These are phyloP conservation scores for Oryzias sinensis DNA, from an alignment of 2,797 vertebrate genomes.

Conservation along the genomic window DNA sequence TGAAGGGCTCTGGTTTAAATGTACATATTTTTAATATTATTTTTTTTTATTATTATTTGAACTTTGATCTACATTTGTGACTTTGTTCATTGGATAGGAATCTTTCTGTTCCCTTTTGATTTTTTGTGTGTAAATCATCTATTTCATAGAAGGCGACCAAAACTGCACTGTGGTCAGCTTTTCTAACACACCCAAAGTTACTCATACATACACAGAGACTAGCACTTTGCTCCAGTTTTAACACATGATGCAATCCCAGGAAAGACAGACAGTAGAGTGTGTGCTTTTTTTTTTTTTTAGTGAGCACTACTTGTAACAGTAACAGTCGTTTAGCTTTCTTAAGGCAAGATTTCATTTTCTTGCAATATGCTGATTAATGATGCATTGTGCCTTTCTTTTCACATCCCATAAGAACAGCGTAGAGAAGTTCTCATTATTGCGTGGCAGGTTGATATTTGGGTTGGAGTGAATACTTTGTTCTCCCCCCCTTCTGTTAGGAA, in stretches of 20 bases:
- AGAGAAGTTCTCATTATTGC: conserved; percentile 58
- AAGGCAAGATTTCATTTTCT: conserved; percentile 66
- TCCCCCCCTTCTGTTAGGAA: conserved; percentile 23
- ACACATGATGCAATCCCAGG: conserved; percentile 68
- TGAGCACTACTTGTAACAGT: conserved; percentile 47
- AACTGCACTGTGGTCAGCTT: conserved; percentile 32
- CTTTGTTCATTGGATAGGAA: conserved; percentile 29
- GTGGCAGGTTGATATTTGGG: conserved; percentile 49
- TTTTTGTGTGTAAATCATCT: conserved; percentile 33
- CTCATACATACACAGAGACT: conserved; percentile 15
- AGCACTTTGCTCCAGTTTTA: conserved; percentile 33
- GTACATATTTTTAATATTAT: conserved; percentile 2
- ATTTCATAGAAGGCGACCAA: conserved; percentile 24
- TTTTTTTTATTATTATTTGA: conserved; percentile 15
- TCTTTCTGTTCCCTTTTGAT: not conserved
- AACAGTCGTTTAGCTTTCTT: conserved; percentile 57
- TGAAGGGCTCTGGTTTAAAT: conserved; percentile 21
- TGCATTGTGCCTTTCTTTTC: conserved; percentile 61
- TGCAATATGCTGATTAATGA: conserved; percentile 74
- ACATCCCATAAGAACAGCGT: conserved; percentile 51
- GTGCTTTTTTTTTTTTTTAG: conserved; percentile 22
- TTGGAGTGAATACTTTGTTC: conserved; percentile 30
- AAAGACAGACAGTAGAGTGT: conserved; percentile 51
- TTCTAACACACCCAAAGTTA: conserved; percentile 25
- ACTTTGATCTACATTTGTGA: conserved; percentile 14